Percentiles rank a stretch among this genome's conserved stretches.
Evolutionary conservation across 2,113 vertebrate species (phyloP).

Genomic region (Steatornis caripensis): DNA sequence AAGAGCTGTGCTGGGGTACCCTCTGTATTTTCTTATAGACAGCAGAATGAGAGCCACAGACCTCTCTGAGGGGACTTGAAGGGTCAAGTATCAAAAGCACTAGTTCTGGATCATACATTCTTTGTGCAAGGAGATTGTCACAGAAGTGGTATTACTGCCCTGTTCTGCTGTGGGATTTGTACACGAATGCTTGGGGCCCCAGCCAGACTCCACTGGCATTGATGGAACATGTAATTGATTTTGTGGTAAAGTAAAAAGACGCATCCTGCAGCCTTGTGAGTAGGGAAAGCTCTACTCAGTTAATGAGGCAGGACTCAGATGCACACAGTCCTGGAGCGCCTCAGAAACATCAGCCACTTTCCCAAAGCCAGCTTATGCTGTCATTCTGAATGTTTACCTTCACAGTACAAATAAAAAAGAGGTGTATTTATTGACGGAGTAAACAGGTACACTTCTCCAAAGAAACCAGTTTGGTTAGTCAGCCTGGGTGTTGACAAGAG

Average conservation of each 20-base stretch:
- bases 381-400: background rate
- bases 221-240: background rate
- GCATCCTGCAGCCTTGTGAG: background rate
- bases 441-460: constrained; percentile 19
- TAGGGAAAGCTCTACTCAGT: background rate
- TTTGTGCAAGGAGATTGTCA: background rate
- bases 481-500: constrained; percentile 48
- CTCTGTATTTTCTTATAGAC: background rate
- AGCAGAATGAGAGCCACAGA: background rate
- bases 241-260: background rate
- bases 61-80: background rate
- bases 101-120: background rate
- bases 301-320: background rate
- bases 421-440: background rate
- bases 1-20: background rate
- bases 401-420: background rate
- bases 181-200: fast-evolving
- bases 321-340: background rate
- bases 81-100: background rate
- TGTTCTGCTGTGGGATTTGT: background rate
- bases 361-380: background rate
- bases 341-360: background rate
- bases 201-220: background rate
- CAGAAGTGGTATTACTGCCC: background rate
- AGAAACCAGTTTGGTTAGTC: constrained; percentile 59